A percentile compares a stretch with the other conserved stretches of the same genome.
Conservation (phyloP, 2,888 invertebrate species). For the Exocentrus adspersus region DNA sequence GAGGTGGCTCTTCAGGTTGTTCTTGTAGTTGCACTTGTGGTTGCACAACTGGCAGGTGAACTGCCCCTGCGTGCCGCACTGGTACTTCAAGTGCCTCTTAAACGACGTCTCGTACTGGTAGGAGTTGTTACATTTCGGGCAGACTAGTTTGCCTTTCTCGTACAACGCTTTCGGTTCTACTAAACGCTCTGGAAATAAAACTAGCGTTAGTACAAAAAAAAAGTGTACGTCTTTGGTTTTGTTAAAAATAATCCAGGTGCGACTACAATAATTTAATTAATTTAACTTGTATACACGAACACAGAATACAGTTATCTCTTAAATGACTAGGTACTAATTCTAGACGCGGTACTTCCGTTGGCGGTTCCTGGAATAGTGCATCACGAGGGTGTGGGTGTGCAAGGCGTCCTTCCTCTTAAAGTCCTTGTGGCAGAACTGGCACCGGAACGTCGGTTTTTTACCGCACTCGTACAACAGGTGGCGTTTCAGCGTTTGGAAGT, state of each 20-base stretch:
- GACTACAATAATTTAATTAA: too few relatives aligned
- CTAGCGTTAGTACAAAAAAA: neutral
- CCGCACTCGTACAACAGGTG: constrained; percentile 48
- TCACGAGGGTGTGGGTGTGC: constrained; percentile 36
- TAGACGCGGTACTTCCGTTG: constrained; percentile 7
- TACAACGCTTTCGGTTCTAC: neutral
- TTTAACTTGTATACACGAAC: too few relatives aligned
- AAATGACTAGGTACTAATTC: neutral
- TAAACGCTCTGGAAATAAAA: neutral
- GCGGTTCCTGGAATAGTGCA: constrained; percentile 40
- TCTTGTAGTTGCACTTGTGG: constrained; percentile 30
- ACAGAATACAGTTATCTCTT: too few relatives aligned
- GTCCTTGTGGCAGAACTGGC: constrained; percentile 43
- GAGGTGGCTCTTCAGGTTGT: constrained; percentile 20
- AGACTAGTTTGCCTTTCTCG: neutral
- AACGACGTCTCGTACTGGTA: constrained; percentile 17
- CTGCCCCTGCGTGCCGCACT: constrained; percentile 39
- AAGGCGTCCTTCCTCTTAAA: constrained; percentile 42
- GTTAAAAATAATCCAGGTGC: too few relatives aligned
- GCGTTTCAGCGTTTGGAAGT: constrained; percentile 51
- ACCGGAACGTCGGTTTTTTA: constrained; percentile 48
- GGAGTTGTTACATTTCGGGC: constrained; percentile 12
- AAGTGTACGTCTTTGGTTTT: neutral
- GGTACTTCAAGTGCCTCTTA: constrained; percentile 43
- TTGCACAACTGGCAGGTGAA: constrained; percentile 39